Conservation (phyloP, 2,113 vertebrate species). For the Morone chrysops region DNA sequence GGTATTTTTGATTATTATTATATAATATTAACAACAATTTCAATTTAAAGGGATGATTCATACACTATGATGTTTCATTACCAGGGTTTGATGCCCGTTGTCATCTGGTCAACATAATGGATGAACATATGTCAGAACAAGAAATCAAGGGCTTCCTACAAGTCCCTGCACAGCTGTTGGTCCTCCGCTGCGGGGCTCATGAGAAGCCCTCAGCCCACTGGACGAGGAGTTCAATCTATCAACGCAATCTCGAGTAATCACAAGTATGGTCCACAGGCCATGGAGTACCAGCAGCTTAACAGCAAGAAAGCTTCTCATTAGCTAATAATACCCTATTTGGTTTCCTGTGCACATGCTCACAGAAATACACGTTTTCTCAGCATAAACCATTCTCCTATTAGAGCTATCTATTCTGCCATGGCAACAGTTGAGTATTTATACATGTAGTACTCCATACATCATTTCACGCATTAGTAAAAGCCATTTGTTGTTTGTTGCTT, state of each 20-base stretch:
- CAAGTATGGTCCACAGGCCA: constrained; percentile 12
- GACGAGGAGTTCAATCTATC: constrained; percentile 35
- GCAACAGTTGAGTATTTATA: constrained; percentile 29
- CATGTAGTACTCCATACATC: background rate
- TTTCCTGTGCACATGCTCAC: constrained; percentile 24
- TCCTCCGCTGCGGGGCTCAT: background rate
- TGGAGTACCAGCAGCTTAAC: constrained; percentile 15
- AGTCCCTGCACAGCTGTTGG: constrained; percentile 20
- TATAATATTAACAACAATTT: too few species aligned
- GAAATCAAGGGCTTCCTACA: background rate
- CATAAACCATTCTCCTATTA: too few species aligned
- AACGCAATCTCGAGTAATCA: constrained; percentile 58
- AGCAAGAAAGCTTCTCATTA: constrained; percentile 50
- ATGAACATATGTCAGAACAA: constrained; percentile 7
- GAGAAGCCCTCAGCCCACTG: constrained; percentile 14
- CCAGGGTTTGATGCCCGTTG: background rate
- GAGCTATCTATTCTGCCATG: constrained; percentile 14
- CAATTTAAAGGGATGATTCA: constrained; percentile 27
- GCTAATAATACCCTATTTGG: constrained; percentile 46
- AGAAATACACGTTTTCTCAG: constrained; percentile 8
- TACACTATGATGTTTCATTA: background rate
- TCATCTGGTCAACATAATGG: constrained; percentile 1
- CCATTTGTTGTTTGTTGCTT: background rate
- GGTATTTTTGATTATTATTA: background rate
- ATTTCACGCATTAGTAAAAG: background rate